A percentile compares a stretch with the other conserved stretches of the same genome.
Evolutionary conservation across 2,888 invertebrate genomes (phyloP).

Genomic region (Gortyna flavago): DNA sequence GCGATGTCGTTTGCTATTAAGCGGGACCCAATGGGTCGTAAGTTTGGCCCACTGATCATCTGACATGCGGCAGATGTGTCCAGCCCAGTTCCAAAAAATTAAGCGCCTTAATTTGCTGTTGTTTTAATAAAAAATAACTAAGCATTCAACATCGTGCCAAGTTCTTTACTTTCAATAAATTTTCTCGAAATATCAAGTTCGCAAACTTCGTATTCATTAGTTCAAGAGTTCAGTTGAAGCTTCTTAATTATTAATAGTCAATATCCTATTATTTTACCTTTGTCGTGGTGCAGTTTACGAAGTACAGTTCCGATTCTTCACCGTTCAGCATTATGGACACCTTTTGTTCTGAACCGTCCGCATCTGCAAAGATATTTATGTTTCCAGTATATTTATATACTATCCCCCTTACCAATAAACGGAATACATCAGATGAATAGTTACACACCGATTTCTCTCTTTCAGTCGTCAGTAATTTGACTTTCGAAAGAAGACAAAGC

Average conservation of each 20-base stretch:
- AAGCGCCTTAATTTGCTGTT: too few species aligned
- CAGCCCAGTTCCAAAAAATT: too few species aligned
- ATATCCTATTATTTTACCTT: slow-evolving; percentile 89
- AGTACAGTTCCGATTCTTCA: slow-evolving; percentile 97
- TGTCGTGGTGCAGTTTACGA: slow-evolving; percentile 93
- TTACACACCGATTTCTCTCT: too few species aligned
- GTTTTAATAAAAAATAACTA: neutral
- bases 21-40: too few species aligned
- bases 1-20: too few species aligned
- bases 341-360: slow-evolving; percentile 94
- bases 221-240: slow-evolving; percentile 5
- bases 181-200: neutral
- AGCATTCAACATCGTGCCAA: neutral
- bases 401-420: too few species aligned
- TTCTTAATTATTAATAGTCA: slow-evolving; percentile 7
- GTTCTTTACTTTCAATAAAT: neutral
- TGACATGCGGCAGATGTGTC: too few species aligned
- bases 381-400: slow-evolving; percentile 16
- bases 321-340: slow-evolving; percentile 98
- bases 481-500: too few species aligned
- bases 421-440: too few species aligned
- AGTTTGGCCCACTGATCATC: too few species aligned
- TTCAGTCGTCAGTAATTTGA: too few species aligned
- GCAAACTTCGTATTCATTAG: slow-evolving; percentile 9
- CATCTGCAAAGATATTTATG: slow-evolving; percentile 89